Conservation (phyloP, 2,888 invertebrate genomes). For the Tipula unca region DNA sequence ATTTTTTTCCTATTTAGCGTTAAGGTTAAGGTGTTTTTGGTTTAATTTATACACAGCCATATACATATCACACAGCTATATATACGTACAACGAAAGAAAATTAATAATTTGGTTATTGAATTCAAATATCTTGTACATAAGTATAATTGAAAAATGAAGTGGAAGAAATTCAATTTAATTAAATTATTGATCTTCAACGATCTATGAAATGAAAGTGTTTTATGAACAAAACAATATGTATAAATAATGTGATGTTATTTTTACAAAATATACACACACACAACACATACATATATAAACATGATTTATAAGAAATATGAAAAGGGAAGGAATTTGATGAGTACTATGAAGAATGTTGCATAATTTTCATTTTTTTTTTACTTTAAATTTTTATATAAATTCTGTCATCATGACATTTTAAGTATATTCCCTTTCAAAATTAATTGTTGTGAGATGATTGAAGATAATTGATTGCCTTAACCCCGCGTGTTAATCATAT, state of each 20-base stretch:
- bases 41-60: background rate
- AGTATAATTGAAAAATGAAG: conserved; percentile 3
- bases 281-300: background rate
- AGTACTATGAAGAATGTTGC: background rate
- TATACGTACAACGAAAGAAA: background rate
- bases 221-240: background rate
- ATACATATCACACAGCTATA: no score
- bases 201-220: conserved; percentile 14
- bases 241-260: no score
- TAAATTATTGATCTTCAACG: background rate
- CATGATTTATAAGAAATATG: background rate
- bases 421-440: conserved; percentile 8
- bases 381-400: background rate
- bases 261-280: background rate
- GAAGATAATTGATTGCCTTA: background rate
- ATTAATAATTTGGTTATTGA: background rate
- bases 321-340: background rate
- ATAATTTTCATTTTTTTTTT: background rate
- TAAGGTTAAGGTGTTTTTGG: conserved; percentile 8
- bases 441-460: background rate
- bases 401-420: background rate
- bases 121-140: background rate
- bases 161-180: conserved; percentile 14
- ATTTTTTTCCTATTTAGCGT: background rate
- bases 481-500: background rate